These are phyloP conservation scores for Vespertilio murinus DNA, from an alignment of 2,797 vertebrate species.

Conservation along the genomic window DNA sequence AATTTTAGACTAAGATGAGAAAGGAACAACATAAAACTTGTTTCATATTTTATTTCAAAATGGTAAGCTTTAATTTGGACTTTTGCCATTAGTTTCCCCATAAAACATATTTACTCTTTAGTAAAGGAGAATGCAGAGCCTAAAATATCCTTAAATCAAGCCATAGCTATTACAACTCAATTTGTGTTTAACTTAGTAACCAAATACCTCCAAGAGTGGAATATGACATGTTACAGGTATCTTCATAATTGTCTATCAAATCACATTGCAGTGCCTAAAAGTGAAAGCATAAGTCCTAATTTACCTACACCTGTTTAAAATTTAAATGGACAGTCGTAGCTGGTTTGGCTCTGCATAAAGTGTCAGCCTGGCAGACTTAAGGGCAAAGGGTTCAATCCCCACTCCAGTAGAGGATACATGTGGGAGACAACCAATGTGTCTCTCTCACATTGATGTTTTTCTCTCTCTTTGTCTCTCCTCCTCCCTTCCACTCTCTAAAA, in stretches of 20 bases:
- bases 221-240: background rate
- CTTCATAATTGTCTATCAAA: background rate
- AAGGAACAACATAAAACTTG: background rate
- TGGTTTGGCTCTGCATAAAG: no score
- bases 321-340: no score
- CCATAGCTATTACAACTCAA: background rate
- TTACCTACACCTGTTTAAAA: background rate
- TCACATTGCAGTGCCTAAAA: background rate
- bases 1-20: background rate
- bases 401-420: no score
- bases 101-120: constrained; percentile 12
- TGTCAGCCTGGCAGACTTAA: no score
- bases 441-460: no score
- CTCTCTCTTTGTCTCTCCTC: no score
- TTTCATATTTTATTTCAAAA: constrained; percentile 58
- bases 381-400: no score
- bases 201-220: background rate
- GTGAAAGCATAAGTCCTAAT: background rate
- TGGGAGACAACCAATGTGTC: no score
- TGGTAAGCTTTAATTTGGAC: background rate
- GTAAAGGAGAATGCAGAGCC: background rate
- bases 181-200: constrained; percentile 40
- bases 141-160: constrained; percentile 16
- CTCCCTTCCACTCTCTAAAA: no score
- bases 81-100: background rate